Percentiles rank a stretch among this genome's conserved stretches.
These are phyloP conservation scores for Candoia aspera DNA, from an alignment of 2,113 vertebrate genomes.

Conservation along the genomic window DNA sequence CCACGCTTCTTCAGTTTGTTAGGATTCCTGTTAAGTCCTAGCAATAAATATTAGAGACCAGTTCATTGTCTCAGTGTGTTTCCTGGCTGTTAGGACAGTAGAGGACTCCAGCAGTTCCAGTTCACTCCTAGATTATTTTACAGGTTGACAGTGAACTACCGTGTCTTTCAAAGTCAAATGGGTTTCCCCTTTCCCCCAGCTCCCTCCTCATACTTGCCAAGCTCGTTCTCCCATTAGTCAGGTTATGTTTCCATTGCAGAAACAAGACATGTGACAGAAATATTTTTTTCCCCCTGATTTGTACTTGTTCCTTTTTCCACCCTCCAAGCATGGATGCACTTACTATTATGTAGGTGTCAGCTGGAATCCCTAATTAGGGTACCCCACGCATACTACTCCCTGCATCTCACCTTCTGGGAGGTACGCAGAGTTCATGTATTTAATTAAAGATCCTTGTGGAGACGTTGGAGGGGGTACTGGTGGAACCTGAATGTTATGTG, in stretches of 20 bases:
- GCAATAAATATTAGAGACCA: no score
- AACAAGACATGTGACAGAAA: not conserved
- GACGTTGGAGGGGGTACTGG: not conserved
- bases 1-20: no score
- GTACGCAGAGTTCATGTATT: not conserved
- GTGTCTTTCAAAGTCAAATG: not conserved
- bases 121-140: not conserved
- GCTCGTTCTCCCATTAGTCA: not conserved
- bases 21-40: no score
- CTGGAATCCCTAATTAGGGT: not conserved
- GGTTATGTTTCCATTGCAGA: not conserved
- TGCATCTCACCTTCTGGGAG: not conserved
- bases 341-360: not conserved
- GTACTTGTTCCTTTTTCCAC: not conserved
- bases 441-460: not conserved
- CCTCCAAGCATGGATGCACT: not conserved
- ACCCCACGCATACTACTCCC: not conserved
- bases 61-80: no score
- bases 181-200: not conserved
- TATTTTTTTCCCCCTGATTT: not conserved
- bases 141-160: not conserved
- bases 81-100: no score
- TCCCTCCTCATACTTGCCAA: not conserved
- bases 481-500: not conserved
- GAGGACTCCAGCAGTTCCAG: not conserved